phyloP scores from a whole-genome alignment of 2,888 invertebrate genomes.

The Pristionchus maxplancki region DNA sequence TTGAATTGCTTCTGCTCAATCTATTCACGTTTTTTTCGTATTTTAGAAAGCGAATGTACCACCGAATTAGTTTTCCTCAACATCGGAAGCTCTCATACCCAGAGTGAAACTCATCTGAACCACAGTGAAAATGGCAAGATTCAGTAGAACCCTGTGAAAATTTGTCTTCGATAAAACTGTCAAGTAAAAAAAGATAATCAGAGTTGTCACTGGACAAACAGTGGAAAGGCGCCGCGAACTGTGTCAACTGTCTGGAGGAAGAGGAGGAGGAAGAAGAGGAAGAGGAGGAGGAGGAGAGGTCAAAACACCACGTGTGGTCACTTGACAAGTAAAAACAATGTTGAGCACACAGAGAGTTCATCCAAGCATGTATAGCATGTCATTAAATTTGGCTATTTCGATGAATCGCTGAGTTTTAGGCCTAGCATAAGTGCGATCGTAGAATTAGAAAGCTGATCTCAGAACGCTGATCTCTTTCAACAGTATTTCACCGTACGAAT shows the following conservation, averaged over 20 bases:
- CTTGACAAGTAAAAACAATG: background rate
- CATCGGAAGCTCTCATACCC: background rate
- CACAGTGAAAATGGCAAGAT: too few species aligned
- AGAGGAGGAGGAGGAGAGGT: background rate
- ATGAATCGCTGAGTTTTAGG: too few species aligned
- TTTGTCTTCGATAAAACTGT: background rate
- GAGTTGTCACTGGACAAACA: background rate
- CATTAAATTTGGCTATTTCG: too few species aligned
- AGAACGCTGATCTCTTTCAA: too few species aligned
- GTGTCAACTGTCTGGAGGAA: background rate
- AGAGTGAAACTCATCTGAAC: background rate
- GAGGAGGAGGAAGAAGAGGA: background rate
- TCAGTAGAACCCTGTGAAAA: background rate
- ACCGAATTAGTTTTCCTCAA: background rate
- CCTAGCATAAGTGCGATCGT: too few species aligned
- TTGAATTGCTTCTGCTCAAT: too few species aligned
- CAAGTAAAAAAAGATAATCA: background rate
- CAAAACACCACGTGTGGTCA: conserved; percentile 4
- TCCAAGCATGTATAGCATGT: too few species aligned
- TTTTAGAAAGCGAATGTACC: background rate
- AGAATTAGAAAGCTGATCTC: too few species aligned
- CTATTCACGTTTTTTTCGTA: too few species aligned
- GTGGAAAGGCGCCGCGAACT: background rate
- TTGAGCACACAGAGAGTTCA: background rate
- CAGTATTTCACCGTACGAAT: too few species aligned